Conservation (phyloP, 2,888 invertebrate species). For the Ectobius pallidus region DNA sequence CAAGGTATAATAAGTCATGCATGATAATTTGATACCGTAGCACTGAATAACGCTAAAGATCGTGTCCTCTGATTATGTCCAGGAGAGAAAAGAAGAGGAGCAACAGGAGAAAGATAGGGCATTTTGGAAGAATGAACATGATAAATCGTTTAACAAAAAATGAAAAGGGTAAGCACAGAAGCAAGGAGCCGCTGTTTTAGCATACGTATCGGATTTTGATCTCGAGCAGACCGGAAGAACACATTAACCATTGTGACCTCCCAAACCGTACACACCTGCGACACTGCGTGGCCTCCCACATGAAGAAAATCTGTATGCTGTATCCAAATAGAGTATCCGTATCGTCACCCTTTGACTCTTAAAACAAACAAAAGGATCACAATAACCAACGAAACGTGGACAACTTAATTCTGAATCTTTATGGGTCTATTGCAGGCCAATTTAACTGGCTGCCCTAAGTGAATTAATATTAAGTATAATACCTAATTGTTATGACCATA, state of each 20-base stretch:
- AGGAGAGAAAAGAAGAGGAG: not conserved
- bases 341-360: too few relatives aligned
- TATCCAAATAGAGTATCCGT: too few relatives aligned
- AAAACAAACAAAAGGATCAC: too few relatives aligned
- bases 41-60: not conserved
- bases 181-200: constrained; percentile 17
- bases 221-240: constrained; percentile 17
- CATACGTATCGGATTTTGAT: constrained; percentile 7
- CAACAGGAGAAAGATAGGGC: not conserved
- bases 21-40: too few relatives aligned
- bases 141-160: constrained; percentile 6
- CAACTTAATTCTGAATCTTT: too few relatives aligned
- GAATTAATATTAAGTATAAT: too few relatives aligned
- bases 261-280: constrained; percentile 3
- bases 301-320: too few relatives aligned
- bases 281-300: not conserved
- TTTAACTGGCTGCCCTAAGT: too few relatives aligned
- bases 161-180: not conserved
- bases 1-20: too few relatives aligned
- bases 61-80: not conserved
- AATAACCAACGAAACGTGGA: too few relatives aligned
- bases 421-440: too few relatives aligned
- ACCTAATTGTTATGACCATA: too few relatives aligned
- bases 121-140: constrained; percentile 10
- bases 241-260: not conserved